Percentiles rank a stretch among this genome's conserved stretches.
phyloP scores from a whole-genome alignment of 1,140 invertebrate genomes.

The Caerostris darwini region DNA sequence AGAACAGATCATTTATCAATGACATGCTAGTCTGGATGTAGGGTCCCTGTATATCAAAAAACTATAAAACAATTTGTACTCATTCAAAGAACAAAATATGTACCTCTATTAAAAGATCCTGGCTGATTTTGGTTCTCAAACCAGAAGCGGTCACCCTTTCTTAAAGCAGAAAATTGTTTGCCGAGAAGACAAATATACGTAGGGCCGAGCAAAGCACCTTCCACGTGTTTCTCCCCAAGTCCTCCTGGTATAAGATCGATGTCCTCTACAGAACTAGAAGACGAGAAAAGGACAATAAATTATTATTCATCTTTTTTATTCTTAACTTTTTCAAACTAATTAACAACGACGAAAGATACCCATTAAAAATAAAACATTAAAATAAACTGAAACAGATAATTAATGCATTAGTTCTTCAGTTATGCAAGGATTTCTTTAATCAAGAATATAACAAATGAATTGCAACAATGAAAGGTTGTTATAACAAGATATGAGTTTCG shows the following conservation, averaged over 20 bases:
- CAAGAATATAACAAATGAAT: no score
- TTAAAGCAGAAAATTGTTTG: conserved; percentile 84
- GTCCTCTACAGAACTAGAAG: conserved; percentile 80
- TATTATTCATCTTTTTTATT: no score
- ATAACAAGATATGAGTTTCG: no score
- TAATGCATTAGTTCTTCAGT: no score
- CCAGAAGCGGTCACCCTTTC: conserved; percentile 87
- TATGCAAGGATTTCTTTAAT: no score
- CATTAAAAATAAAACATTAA: no score
- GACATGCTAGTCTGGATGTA: background rate
- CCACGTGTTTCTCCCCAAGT: conserved; percentile 92
- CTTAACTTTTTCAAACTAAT: no score
- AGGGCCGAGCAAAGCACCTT: conserved; percentile 94
- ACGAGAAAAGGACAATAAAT: background rate
- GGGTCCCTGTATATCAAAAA: no score
- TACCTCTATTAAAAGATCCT: conserved; percentile 78
- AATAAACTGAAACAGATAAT: no score
- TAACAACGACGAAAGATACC: no score
- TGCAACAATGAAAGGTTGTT: no score
- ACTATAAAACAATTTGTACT: background rate
- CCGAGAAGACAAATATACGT: conserved; percentile 87
- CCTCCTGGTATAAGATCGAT: conserved; percentile 84
- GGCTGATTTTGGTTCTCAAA: conserved; percentile 80
- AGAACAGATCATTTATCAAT: background rate
- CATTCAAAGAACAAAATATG: background rate